These are phyloP conservation scores for Julus scandinavius DNA, from an alignment of 2,888 invertebrate species.

Conservation along the genomic window DNA sequence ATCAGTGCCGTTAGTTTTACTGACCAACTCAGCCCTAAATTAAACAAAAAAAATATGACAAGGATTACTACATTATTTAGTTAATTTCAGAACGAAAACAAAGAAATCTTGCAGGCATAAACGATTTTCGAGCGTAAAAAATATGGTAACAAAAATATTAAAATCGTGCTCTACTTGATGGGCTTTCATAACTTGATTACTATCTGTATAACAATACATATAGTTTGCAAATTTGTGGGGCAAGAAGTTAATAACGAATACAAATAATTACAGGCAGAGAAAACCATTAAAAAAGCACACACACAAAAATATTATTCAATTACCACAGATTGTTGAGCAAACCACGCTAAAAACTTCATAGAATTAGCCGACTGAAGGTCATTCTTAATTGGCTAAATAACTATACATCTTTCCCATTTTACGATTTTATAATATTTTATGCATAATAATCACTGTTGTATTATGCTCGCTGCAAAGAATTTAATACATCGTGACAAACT, in stretches of 20 bases:
- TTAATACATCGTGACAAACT: no score
- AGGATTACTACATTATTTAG: neutral
- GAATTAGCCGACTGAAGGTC: no score
- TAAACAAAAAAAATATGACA: neutral
- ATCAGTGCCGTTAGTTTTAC: conserved; percentile 50
- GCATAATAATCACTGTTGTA: neutral
- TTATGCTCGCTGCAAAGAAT: no score
- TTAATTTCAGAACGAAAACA: neutral
- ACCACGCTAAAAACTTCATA: no score
- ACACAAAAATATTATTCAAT: neutral
- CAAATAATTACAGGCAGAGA: neutral
- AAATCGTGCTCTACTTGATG: no score
- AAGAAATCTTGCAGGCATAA: no score
- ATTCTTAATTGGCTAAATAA: neutral
- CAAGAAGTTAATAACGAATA: neutral
- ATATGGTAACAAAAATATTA: no score
- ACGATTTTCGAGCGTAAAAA: no score
- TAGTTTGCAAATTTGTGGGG: neutral
- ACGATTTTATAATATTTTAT: neutral
- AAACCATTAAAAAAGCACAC: neutral
- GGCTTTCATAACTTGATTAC: no score
- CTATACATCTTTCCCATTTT: neutral
- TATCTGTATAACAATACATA: no score
- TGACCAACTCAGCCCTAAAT: conserved; percentile 51
- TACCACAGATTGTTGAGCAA: neutral